A percentile compares a stretch with the other conserved stretches of the same genome.
These are phyloP conservation scores for Recurvirostra avosetta DNA, from an alignment of 2,113 vertebrate genomes.

Conservation along the genomic window DNA sequence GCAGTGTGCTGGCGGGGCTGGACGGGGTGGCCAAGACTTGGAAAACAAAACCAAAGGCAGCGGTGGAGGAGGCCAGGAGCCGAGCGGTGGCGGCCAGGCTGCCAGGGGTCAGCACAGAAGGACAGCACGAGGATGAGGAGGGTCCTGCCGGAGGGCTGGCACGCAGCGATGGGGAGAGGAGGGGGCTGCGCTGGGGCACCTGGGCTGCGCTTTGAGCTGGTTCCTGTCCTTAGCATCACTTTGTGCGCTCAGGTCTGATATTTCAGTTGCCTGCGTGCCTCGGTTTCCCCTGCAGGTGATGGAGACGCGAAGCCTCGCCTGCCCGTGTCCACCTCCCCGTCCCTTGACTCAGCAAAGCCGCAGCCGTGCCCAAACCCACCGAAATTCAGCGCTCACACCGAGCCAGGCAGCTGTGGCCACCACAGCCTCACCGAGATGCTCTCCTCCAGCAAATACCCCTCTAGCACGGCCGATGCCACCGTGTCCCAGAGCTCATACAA, in stretches of 20 bases:
- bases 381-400: fast-evolving
- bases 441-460: background rate
- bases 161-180: background rate
- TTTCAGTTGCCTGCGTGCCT: background rate
- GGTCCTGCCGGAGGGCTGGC: background rate
- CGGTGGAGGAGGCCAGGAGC: background rate
- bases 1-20: background rate
- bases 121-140: background rate
- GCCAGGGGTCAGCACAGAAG: fast-evolving
- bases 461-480: fast-evolving
- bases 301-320: background rate
- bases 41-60: background rate
- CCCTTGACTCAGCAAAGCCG: fast-evolving
- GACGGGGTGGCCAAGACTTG: background rate
- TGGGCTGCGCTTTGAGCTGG: background rate
- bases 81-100: fast-evolving
- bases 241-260: background rate
- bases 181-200: background rate
- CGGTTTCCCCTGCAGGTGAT: background rate
- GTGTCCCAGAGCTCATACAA: background rate
- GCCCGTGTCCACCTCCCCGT: background rate
- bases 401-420: background rate
- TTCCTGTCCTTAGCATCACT: background rate
- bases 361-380: background rate
- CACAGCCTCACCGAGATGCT: background rate